A percentile compares a stretch with the other conserved stretches of the same genome.
Conservation (phyloP, 2,797 vertebrate genomes). For the Thripadectes ignobilis region DNA sequence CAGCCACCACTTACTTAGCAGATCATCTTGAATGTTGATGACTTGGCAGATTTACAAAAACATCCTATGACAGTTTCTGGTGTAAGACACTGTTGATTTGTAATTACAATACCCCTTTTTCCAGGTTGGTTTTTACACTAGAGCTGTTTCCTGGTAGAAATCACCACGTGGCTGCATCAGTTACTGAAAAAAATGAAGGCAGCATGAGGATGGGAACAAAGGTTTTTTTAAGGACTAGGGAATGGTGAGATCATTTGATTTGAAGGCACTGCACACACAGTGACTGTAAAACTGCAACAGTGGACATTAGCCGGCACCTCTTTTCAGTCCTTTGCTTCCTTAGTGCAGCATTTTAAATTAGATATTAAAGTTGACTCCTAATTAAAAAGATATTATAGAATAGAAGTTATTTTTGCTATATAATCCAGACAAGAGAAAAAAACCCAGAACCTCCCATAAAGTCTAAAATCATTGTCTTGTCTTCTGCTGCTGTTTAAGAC, state of each 20-base stretch:
- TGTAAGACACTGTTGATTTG: not conserved
- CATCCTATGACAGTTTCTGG: not conserved
- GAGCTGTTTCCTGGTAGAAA: not conserved
- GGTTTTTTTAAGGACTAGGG: not conserved
- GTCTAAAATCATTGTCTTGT: not conserved
- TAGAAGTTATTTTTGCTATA: not conserved
- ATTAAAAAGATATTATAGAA: not conserved
- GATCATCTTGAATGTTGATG: not conserved
- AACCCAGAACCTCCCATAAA: not conserved
- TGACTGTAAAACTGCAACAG: not conserved
- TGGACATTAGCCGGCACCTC: not conserved
- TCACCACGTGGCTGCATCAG: not conserved
- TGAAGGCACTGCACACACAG: not conserved
- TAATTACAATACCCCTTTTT: not conserved
- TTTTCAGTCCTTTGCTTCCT: not conserved
- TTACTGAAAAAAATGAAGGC: not conserved
- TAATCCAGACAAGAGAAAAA: not conserved
- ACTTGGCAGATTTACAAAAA: constrained; percentile 17
- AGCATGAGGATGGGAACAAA: not conserved
- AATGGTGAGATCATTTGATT: not conserved
- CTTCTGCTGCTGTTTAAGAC: not conserved
- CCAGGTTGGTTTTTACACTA: not conserved
- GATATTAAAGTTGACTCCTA: not conserved
- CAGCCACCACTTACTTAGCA: not conserved
- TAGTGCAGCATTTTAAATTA: not conserved